Evolutionary conservation across 53 echinoderm and acorn worm genomes (phyloP).

Genomic region (Actinopyga echinites): DNA sequence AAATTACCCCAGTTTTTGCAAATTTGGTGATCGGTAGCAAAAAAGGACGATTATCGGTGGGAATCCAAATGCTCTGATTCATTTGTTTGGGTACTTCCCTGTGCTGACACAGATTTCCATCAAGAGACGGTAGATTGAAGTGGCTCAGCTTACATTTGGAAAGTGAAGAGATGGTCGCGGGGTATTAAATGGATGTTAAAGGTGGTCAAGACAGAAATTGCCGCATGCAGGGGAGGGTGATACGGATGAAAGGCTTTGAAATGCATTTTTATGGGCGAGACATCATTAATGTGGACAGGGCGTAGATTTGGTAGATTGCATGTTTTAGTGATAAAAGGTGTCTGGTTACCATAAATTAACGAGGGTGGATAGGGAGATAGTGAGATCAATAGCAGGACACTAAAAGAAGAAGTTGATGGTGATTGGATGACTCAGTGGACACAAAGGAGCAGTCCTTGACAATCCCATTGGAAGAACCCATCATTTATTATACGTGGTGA

Average conservation of each 20-base stretch:
- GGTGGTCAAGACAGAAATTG: constrained; percentile 23
- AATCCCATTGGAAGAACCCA: too few relatives aligned
- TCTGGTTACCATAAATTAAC: constrained; percentile 38
- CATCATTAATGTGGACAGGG: constrained; percentile 33
- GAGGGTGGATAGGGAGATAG: not conserved
- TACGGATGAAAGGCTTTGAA: constrained; percentile 24
- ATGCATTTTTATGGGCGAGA: constrained; percentile 21
- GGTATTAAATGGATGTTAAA: constrained; percentile 25
- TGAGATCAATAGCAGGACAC: not conserved
- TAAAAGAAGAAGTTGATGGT: not conserved
- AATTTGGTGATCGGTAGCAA: too few relatives aligned
- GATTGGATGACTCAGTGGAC: constrained; percentile 6
- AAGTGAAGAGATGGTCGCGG: constrained; percentile 17
- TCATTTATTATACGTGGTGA: too few relatives aligned
- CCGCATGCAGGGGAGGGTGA: not conserved
- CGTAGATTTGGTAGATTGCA: not conserved
- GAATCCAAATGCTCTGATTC: constrained; percentile 11
- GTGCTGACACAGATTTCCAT: constrained; percentile 24
- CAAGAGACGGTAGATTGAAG: not conserved
- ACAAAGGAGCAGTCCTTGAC: not conserved
- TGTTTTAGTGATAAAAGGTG: not conserved
- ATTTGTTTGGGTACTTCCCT: not conserved
- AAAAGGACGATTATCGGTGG: too few relatives aligned
- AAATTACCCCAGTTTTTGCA: too few relatives aligned
- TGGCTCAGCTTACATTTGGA: constrained; percentile 24